Base-by-base conservation (phyloP, 2,888 invertebrate species). In the Apamea monoglypha region DNA sequence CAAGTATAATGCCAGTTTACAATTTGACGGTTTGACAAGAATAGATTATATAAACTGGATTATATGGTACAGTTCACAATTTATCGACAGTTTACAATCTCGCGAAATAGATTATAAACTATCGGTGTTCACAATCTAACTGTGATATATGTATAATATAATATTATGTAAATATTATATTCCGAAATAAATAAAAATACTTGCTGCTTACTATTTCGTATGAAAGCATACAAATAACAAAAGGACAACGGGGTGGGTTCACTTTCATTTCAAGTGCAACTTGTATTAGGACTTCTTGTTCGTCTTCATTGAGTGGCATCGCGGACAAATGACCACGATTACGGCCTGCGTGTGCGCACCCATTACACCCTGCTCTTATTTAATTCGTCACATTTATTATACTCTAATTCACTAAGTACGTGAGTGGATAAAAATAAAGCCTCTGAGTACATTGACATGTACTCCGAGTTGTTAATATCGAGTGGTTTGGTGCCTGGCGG, bases 301-400 rank as follows among this genome's bases (percentile, higher is more conserved):
- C 21, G 8, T 47, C 1, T 12, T 12, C 53, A 12, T 36, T 25
- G 10, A 7, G 61, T 56, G 75, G 59, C 75, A 8, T 44, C 25
- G 25, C 10, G 16, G 59, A 85, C 76, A 76, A 83, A 83, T 78
- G 72, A 53, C 63, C 59, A 32, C 73, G 53, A 83, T 80, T 80
- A 78, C 44, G 1, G 14, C n/a, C 36, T 83, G 87, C 87, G 78
- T 86, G 80, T 66, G 87, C 84, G 80, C 76, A 76, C n/a, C 61
- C 78, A 86, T 85, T 86, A 80, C 78, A 64, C 64, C 61, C 50
- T 73, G 83, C 78, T 82, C 70, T 86, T 75, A 78, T 75, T 85
- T 85, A 75, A 85, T 81, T 78, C 53, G 61, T 75, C 77, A 74
- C 86, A 81, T 84, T 78, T 78, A 66, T 84, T 66, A 76, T 74